Base-by-base conservation (phyloP, 2,113 vertebrate species). In the Odontophorus gujanensis region DNA sequence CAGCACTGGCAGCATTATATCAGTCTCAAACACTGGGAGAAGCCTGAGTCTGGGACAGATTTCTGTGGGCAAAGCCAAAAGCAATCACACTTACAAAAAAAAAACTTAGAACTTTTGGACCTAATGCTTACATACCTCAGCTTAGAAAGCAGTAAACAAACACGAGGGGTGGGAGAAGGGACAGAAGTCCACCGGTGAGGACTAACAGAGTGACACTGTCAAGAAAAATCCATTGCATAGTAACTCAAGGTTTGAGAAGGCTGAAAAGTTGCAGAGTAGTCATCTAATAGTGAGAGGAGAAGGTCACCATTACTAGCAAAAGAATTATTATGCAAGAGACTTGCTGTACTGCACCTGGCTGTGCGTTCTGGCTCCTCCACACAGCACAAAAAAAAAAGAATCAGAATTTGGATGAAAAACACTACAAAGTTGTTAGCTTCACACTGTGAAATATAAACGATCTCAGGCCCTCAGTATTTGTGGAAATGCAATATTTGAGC, bases 101-200 rank as follows among this genome's bases (percentile, higher is more conserved):
- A 25, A 2, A 38, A 9, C 16, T 32, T 50, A 28, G 7, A 32
- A 19, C 17, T 36, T 11, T 30, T 22, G 19, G n/a, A 21, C 25
- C 7, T 6, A 14, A 21, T 61, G 28, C 17, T 62, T 9, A 5
- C 4, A 43, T 1, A 36, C 14, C 57, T 17, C 22, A 20, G 43
- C 4, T 51, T 0, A 9, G 36, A 18, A 11, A 53, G 51, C 51
- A 53, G 51, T 26, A 53, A 53, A 53, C 51, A 53, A 28, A 30
- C 26, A 16, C 0, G 6, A 21, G 34, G 6, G 1, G 57, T 25
- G 7, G 25, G 25, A 53, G 26, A 14, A 65, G 24, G 26, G 20
- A 11, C 30, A 28, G n/a, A 3, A 6, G 4, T 8, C 16, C 32
- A 0, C 1, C 2, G 2, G 12, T 6, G 40, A 20, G 20, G 2